Evolutionary conservation across 2,888 invertebrate species (phyloP).

Genomic region (Melieria picta): DNA sequence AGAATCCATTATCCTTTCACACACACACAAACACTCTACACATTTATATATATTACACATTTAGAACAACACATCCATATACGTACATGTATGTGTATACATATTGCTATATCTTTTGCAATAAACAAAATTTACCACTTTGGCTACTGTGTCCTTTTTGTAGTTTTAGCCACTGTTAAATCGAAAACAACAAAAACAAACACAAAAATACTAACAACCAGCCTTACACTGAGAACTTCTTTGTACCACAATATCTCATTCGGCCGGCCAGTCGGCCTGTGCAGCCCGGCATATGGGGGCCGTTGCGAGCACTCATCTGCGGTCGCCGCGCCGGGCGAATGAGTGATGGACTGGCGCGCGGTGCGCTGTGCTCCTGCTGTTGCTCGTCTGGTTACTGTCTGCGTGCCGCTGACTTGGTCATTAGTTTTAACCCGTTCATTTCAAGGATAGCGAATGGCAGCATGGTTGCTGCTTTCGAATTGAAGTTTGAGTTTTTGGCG

Average conservation of each 20-base stretch:
- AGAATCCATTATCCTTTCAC: not conserved
- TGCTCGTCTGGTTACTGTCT: constrained; percentile 60
- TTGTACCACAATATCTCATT: not conserved
- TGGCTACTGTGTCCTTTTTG: constrained; percentile 31
- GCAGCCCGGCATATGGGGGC: not conserved
- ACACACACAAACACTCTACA: not conserved
- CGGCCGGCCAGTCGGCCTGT: not conserved
- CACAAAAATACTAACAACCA: not conserved
- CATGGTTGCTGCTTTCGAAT: not conserved
- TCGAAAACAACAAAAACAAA: not conserved
- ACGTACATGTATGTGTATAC: not conserved
- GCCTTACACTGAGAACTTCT: not conserved
- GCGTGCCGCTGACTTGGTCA: constrained; percentile 58
- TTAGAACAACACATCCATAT: not conserved
- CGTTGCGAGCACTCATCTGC: not conserved
- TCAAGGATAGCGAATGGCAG: constrained; percentile 31
- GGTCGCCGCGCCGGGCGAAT: not conserved
- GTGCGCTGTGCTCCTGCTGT: constrained; percentile 9
- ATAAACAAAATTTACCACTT: not conserved
- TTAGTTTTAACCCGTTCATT: constrained; percentile 55
- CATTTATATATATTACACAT: not conserved
- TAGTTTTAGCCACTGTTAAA: not conserved
- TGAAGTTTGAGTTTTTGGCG: constrained; percentile 31
- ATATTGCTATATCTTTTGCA: too few relatives aligned
- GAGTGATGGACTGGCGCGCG: constrained; percentile 25